A percentile compares a stretch with the other conserved stretches of the same genome.
phyloP scores from a whole-genome alignment of 2,797 vertebrate species.

The Helarctos malayanus region DNA sequence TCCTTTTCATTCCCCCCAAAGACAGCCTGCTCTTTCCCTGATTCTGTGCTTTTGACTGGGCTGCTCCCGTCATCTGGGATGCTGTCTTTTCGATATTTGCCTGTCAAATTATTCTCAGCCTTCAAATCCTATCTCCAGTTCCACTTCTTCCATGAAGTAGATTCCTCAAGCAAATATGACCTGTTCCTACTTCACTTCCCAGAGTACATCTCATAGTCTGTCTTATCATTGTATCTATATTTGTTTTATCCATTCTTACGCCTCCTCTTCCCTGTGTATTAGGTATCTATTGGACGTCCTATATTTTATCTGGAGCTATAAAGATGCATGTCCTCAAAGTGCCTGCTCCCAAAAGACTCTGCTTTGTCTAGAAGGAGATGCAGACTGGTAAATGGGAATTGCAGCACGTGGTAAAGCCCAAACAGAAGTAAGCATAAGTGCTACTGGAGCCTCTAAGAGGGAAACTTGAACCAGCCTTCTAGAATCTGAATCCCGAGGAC shows the following conservation, averaged over 20 bases:
- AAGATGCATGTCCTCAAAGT: neutral
- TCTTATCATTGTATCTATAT: neutral
- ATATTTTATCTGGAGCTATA: neutral
- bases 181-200: neutral
- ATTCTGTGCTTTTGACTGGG: neutral
- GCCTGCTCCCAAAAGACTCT: conserved; percentile 46
- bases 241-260: conserved; percentile 34
- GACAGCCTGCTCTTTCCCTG: neutral
- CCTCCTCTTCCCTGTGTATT: neutral
- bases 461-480: neutral
- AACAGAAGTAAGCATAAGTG: neutral
- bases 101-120: neutral
- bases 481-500: conserved; percentile 19
- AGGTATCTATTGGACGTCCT: neutral
- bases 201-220: neutral
- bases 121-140: neutral
- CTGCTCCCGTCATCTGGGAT: neutral
- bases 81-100: neutral
- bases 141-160: neutral
- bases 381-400: neutral
- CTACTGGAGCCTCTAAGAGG: neutral
- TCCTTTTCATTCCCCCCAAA: conserved; percentile 30
- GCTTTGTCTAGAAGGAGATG: conserved; percentile 20
- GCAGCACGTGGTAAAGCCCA: neutral
- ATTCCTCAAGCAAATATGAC: conserved; percentile 14